Evolutionary conservation across 2,113 vertebrate genomes (phyloP).

Genomic region (Cygnus atratus): DNA sequence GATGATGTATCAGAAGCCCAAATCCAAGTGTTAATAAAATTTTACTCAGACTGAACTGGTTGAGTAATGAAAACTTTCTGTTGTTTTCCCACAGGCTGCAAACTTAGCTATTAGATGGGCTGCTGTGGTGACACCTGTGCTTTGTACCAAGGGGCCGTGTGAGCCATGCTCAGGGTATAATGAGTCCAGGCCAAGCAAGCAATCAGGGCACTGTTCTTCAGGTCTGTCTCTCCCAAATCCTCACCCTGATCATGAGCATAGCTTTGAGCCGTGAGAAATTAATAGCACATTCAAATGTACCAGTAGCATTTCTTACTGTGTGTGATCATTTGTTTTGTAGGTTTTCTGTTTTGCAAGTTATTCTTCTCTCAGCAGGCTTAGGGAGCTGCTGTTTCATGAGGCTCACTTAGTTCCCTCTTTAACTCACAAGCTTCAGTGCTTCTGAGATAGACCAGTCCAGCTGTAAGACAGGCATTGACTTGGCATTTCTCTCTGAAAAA

Average conservation of each 20-base stretch:
- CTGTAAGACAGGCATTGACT: background rate
- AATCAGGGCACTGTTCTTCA: background rate
- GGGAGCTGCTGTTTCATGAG: background rate
- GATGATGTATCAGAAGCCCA: background rate
- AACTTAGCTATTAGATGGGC: background rate
- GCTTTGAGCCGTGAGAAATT: background rate
- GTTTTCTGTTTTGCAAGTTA: background rate
- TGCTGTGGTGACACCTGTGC: background rate
- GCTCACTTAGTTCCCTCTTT: background rate
- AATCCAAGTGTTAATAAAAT: background rate
- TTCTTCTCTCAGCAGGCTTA: background rate
- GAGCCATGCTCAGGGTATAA: background rate
- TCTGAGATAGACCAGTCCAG: background rate
- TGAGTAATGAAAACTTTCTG: background rate
- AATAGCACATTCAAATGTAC: background rate
- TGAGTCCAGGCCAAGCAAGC: background rate
- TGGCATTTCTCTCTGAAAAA: background rate
- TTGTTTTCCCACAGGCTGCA: background rate
- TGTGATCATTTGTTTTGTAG: background rate
- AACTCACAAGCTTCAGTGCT: accelerated
- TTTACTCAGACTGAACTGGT: background rate
- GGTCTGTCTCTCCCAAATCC: background rate
- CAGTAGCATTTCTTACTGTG: background rate
- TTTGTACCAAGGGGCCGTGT: background rate
- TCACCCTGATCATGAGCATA: background rate